Base-by-base conservation (phyloP, 1,140 invertebrate genomes). In the Orius insidiosus region DNA sequence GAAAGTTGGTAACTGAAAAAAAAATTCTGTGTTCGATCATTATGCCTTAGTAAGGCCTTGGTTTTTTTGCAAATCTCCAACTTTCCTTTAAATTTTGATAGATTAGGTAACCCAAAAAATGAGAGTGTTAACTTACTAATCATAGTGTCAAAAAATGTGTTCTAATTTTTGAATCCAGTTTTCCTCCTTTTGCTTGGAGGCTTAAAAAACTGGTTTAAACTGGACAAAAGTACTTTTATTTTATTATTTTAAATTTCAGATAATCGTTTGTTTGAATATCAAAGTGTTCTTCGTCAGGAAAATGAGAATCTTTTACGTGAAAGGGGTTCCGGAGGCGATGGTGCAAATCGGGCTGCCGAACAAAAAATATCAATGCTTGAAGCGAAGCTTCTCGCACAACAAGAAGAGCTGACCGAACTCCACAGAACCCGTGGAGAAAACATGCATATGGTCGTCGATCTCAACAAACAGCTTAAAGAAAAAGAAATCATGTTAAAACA, bases 331-430 rank as follows among this genome's bases (percentile, higher is more conserved):
- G 53, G 64, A 50, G 53, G 49, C 60, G 45, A 56, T 43, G 48
- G 50, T 46, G 38, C 53, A 39, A 42, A 50, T 46, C 54, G 60
- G 37, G 60, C 66, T 32, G 56, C 56, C 41, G 59, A 53, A 42
- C 55, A 61, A 46, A 58, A 60, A 7, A 65, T 75, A 47, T 70
- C 72, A 54, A 68, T 70, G 15, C 65, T 90, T 38, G 86, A 92
- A 65, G 85, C 89, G 54, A 88, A 89, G 64, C 60, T 90, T 19
- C 65, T 88, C 43, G 68, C 69, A 13, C 75, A 93, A 59, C 87
- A 93, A 60, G 90, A 95, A 68, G 90, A 96, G 62, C 63, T 95
- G 3, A 90, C 88, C 6, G 85, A 85, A 45, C 60, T 95, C 19
- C 88, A 93, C 59, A 75, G 81, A 56, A 72, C 81, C 45, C 76